Evolutionary conservation across 1,140 invertebrate genomes (phyloP).

Genomic region (Sinella curviseta): DNA sequence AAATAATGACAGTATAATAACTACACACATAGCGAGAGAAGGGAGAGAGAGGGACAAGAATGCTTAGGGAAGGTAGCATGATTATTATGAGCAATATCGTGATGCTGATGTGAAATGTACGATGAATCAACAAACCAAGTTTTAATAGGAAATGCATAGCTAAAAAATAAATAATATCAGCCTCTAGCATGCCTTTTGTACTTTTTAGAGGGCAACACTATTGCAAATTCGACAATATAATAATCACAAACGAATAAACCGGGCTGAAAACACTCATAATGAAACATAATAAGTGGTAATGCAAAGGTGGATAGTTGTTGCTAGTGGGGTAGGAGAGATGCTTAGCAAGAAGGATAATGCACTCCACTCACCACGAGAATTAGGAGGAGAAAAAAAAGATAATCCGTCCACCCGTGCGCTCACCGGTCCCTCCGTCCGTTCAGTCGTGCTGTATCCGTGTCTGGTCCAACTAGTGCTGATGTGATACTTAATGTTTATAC

Average conservation of each 20-base stretch:
- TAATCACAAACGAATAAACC: slow-evolving; percentile 7
- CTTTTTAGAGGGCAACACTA: background rate
- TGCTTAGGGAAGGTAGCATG: background rate
- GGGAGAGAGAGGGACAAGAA: background rate
- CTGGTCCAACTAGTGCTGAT: background rate
- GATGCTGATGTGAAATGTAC: background rate
- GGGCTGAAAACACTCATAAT: background rate
- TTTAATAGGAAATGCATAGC: background rate
- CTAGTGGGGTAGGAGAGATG: background rate
- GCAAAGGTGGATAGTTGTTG: no score
- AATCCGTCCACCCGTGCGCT: slow-evolving; percentile 24
- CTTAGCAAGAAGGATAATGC: slow-evolving; percentile 15
- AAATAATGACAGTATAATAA: slow-evolving; percentile 9
- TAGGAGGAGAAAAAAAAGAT: slow-evolving; percentile 2
- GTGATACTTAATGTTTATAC: background rate
- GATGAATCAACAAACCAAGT: background rate
- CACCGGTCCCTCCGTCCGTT: background rate
- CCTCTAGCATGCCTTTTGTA: no score
- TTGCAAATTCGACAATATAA: slow-evolving; percentile 11
- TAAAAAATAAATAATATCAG: background rate
- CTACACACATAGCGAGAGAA: background rate
- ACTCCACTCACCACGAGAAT: background rate
- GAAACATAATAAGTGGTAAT: background rate
- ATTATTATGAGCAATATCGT: background rate
- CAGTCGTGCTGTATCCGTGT: slow-evolving; percentile 7